A percentile compares a stretch with the other conserved stretches of the same genome.
Conservation (phyloP, 2,113 vertebrate genomes). For the Paramisgurnus dabryanus region DNA sequence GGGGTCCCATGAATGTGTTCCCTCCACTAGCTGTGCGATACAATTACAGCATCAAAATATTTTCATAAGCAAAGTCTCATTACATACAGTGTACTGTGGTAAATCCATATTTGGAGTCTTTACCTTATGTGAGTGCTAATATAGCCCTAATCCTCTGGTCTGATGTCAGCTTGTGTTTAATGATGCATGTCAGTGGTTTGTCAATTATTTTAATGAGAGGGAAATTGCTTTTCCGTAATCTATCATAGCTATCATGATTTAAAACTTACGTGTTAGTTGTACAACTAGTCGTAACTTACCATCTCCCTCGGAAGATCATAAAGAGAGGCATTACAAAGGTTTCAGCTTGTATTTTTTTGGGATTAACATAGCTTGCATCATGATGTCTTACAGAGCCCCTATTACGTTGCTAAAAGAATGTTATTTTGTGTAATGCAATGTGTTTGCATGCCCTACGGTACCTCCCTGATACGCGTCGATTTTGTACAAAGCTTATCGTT, state of each 20-base stretch:
- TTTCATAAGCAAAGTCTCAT: neutral
- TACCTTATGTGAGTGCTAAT: neutral
- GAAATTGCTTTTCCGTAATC: slow-evolving; percentile 37
- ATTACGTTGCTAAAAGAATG: too few species aligned
- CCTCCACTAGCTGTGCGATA: neutral
- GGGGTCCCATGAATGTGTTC: neutral
- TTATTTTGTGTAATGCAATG: too few species aligned
- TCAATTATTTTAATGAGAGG: slow-evolving; percentile 29
- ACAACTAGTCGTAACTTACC: neutral
- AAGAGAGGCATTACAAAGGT: neutral
- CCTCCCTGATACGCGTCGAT: too few species aligned
- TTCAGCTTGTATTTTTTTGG: neutral
- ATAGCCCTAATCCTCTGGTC: neutral
- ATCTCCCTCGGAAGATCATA: neutral
- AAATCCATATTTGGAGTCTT: slow-evolving; percentile 10
- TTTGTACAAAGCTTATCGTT: too few species aligned
- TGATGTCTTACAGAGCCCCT: too few species aligned
- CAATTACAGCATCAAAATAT: slow-evolving; percentile 7
- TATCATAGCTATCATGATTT: too few species aligned
- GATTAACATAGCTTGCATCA: too few species aligned
- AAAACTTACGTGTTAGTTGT: too few species aligned
- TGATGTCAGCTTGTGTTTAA: slow-evolving; percentile 33
- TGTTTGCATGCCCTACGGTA: too few species aligned
- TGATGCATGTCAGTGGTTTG: slow-evolving; percentile 7
- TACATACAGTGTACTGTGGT: neutral